Conservation (phyloP, 2,888 invertebrate genomes). For the Drosophila macrospina region DNA sequence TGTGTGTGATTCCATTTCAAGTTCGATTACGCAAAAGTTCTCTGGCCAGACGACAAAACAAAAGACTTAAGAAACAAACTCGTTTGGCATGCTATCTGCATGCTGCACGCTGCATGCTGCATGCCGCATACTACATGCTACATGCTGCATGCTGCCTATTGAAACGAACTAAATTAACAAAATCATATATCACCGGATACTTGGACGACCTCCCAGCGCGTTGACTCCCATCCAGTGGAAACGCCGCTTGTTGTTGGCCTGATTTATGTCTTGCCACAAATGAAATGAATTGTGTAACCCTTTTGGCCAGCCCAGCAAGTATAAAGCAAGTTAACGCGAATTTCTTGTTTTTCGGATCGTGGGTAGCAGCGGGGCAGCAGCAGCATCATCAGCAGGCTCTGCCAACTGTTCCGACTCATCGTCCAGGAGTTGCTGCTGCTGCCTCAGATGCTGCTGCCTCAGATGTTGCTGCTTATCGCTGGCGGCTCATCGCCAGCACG, state of each 20-base stretch:
- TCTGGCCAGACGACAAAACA: conserved; percentile 43
- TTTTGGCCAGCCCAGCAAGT: conserved; percentile 30
- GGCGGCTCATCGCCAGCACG: conserved; percentile 69
- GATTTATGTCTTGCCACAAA: conserved; percentile 80
- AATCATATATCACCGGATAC: conserved; percentile 73
- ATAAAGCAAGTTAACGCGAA: conserved; percentile 72
- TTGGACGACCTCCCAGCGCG: conserved; percentile 75
- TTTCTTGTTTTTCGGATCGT: conserved; percentile 75
- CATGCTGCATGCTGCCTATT: conserved; percentile 39
- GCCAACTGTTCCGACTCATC: conserved; percentile 28
- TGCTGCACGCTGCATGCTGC: conserved; percentile 1
- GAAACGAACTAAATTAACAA: conserved; percentile 75
- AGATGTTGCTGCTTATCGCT: conserved; percentile 65
- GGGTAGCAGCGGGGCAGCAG: conserved; percentile 59
- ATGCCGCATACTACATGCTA: conserved; percentile 9
- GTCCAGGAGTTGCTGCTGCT: conserved; percentile 36
- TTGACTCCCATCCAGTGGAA: conserved; percentile 37
- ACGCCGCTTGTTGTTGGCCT: conserved; percentile 73
- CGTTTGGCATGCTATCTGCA: conserved; percentile 40
- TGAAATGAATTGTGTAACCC: conserved; percentile 81
- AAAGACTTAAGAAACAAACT: conserved; percentile 74
- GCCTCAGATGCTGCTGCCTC: conserved; percentile 7
- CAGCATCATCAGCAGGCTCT: conserved; percentile 24
- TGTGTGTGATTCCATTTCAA: conserved; percentile 56
- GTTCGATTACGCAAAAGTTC: conserved; percentile 74